Base-by-base conservation (phyloP, 2,888 invertebrate genomes). In the Pemphredon lugubris region DNA sequence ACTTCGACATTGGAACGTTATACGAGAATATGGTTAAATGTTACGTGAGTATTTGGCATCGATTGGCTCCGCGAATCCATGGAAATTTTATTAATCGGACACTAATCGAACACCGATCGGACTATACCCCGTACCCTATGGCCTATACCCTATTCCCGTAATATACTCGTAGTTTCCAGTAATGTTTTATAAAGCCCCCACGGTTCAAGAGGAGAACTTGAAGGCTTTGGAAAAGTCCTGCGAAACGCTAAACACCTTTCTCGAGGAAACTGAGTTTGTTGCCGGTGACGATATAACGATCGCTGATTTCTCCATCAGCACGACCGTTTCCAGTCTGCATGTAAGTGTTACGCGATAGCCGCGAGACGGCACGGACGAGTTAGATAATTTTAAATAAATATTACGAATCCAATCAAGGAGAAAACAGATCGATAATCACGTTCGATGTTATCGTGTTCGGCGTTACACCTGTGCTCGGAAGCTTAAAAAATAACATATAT, bases 1-100 rank as follows among this genome's bases (percentile, higher is more conserved):
- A 94, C 90, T 96, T 96, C 88, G 96, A 96, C 84, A 92, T 94
- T 85, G 95, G 95, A 20, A 94, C 94, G 0, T 90, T 97, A 3
- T 95, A 94, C 89, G 91, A 92, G 69, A 92, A 93, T 83, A 94
- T 95, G 79, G 91, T 91, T 2, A 94, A 94, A 66, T 94, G 94
- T 85, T 95, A 94, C 84, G 95, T 95, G 88, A 92, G 94, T 92
- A 34, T 16, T 13, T 16, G 1, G 0, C n/a, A 13, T n/a, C 26
- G 26, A 26, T 30, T 30, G n/a, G n/a, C n/a, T n/a, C 4, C 1
- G 34, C 1, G n/a, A 34, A 34, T n/a, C n/a, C 4, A 34, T 9
- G 11, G 11, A 11, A 5, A 34, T 4, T 4, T n/a, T 34, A n/a
- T 4, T n/a, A 11, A 34, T 26, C 3, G 4, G 26, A 26, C 3